A percentile compares a stretch with the other conserved stretches of the same genome.
These are phyloP conservation scores for Zaprionus camerounensis DNA, from an alignment of 1,140 invertebrate genomes.

Conservation along the genomic window DNA sequence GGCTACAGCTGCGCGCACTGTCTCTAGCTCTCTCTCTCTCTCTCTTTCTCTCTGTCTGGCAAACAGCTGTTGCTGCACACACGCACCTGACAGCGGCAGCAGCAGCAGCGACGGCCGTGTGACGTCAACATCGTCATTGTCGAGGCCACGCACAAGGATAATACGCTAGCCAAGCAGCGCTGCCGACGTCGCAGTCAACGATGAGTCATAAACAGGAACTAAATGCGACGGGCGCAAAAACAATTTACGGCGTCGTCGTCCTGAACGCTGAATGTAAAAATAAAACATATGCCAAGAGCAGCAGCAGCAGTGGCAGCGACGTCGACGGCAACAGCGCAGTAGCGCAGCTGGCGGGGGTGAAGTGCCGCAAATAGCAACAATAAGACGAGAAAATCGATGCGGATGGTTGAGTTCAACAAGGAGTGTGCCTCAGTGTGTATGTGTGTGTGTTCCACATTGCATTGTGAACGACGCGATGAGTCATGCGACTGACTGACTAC, in stretches of 20 bases:
- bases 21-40: not conserved
- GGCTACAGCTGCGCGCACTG: slow-evolving; percentile 11
- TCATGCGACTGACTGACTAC: slow-evolving; percentile 53
- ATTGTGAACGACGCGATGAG: slow-evolving; percentile 64
- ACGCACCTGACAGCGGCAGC: slow-evolving; percentile 65
- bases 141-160: slow-evolving; percentile 79
- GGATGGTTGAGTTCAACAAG: slow-evolving; percentile 69
- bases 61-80: slow-evolving; percentile 68
- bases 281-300: slow-evolving; percentile 76
- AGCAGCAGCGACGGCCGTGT: slow-evolving; percentile 28
- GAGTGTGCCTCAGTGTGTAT: slow-evolving; percentile 49
- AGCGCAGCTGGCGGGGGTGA: slow-evolving; percentile 48
- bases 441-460: slow-evolving; percentile 70
- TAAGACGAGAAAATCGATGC: slow-evolving; percentile 79
- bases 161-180: slow-evolving; percentile 32
- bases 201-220: slow-evolving; percentile 77
- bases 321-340: slow-evolving; percentile 20
- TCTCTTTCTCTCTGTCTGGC: not conserved
- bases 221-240: slow-evolving; percentile 39
- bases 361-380: slow-evolving; percentile 78
- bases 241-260: slow-evolving; percentile 42
- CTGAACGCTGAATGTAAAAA: slow-evolving; percentile 59
- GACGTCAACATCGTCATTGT: slow-evolving; percentile 45
- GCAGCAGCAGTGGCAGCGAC: slow-evolving; percentile 14
- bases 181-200: slow-evolving; percentile 38